Evolutionary conservation across 2,113 vertebrate species (phyloP).

Genomic region (Triplophysa rosa): DNA sequence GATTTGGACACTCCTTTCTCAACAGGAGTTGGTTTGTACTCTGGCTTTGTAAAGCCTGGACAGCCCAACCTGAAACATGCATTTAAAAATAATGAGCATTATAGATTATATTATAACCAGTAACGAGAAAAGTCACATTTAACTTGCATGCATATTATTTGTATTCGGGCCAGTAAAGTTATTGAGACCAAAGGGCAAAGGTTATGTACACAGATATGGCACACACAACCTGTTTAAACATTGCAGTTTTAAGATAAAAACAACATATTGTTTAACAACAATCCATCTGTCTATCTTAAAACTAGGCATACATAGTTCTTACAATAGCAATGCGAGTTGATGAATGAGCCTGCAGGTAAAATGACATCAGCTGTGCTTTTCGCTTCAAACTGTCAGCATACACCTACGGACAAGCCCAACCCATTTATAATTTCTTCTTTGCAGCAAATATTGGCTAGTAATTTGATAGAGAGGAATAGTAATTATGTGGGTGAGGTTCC

Average conservation of each 20-base stretch:
- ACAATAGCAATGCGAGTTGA: background rate
- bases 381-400: no score
- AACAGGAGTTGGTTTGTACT: constrained; percentile 82
- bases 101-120: background rate
- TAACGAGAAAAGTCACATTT: background rate
- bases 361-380: background rate
- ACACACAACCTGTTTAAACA: background rate
- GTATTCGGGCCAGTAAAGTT: background rate
- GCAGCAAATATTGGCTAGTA: no score
- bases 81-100: background rate
- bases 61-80: constrained; percentile 85
- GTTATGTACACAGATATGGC: background rate
- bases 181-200: background rate
- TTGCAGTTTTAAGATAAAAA: background rate
- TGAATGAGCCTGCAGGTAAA: background rate
- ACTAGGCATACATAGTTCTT: background rate
- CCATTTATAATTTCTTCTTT: no score
- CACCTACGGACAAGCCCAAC: no score
- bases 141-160: background rate
- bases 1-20: constrained; percentile 91
- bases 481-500: no score
- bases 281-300: background rate
- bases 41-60: constrained; percentile 89
- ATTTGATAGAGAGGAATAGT: no score
- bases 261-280: background rate